Evolutionary conservation across 2,888 invertebrate species (phyloP).

Genomic region (Yponomeuta malinellus): DNA sequence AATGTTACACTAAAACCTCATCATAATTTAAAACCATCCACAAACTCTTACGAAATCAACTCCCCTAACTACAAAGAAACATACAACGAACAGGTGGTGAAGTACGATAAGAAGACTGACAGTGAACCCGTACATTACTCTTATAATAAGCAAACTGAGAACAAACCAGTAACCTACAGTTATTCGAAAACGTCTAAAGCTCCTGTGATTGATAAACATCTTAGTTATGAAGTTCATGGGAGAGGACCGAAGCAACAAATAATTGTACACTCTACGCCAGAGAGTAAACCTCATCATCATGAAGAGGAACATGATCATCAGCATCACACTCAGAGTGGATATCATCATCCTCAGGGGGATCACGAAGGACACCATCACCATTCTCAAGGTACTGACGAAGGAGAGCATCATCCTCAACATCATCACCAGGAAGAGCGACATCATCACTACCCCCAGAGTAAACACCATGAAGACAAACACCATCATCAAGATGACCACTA

Average conservation of each 20-base stretch:
- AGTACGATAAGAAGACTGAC: slow-evolving; percentile 55
- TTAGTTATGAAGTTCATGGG: slow-evolving; percentile 22
- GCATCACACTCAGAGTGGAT: slow-evolving; percentile 16
- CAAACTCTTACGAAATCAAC: slow-evolving; percentile 54
- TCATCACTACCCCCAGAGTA: neutral
- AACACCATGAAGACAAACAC: slow-evolving; percentile 22
- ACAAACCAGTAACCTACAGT: slow-evolving; percentile 53
- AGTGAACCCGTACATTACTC: slow-evolving; percentile 48
- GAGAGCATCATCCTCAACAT: slow-evolving; percentile 26
- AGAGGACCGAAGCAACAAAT: slow-evolving; percentile 4
- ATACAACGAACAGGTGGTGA: slow-evolving; percentile 52
- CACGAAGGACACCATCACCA: neutral
- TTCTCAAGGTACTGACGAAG: neutral
- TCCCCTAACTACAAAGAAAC: slow-evolving; percentile 60
- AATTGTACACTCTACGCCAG: slow-evolving; percentile 2
- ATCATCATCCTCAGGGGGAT: slow-evolving; percentile 24
- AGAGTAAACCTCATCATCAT: neutral
- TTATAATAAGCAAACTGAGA: slow-evolving; percentile 44
- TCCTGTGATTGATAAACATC: slow-evolving; percentile 28
- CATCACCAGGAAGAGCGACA: neutral
- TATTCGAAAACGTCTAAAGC: slow-evolving; percentile 26
- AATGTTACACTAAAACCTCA: slow-evolving; percentile 16
- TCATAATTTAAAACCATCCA: slow-evolving; percentile 15
- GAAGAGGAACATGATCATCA: neutral
- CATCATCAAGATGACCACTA: slow-evolving; percentile 22